These are phyloP conservation scores for Agrilus biguttatus DNA, from an alignment of 2,888 invertebrate species.

Conservation along the genomic window DNA sequence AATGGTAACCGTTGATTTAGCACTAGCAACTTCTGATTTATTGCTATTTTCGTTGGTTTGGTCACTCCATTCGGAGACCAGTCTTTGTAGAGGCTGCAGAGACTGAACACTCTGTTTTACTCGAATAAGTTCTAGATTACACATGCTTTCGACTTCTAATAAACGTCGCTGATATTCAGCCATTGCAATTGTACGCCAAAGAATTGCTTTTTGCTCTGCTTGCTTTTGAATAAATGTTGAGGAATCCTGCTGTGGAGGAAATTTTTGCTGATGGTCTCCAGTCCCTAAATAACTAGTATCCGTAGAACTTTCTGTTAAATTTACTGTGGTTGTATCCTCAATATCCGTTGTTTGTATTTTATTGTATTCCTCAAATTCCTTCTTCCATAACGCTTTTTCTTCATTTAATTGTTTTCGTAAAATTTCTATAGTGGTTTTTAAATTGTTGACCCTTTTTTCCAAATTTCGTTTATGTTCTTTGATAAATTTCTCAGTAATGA, in stretches of 20 bases:
- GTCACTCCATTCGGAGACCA: conserved; percentile 24
- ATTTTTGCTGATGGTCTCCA: no score
- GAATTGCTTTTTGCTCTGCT: conserved; percentile 18
- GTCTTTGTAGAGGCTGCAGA: conserved; percentile 24
- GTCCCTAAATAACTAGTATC: no score
- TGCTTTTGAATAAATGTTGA: conserved; percentile 11
- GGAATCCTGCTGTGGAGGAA: no score
- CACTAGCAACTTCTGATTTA: no score
- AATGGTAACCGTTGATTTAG: no score
- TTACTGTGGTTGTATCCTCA: neutral
- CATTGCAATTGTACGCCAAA: conserved; percentile 22
- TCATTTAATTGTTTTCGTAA: conserved; percentile 19
- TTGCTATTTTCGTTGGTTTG: neutral
- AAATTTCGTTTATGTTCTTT: conserved; percentile 13
- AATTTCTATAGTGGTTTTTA: conserved; percentile 18
- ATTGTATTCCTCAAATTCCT: conserved; percentile 19
- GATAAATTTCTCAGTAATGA: neutral
- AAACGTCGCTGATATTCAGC: conserved; percentile 25
- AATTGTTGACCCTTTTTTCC: conserved; percentile 17
- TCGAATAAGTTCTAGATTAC: conserved; percentile 26
- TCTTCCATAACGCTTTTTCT: conserved; percentile 24
- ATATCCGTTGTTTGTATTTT: neutral
- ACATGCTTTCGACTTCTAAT: conserved; percentile 28
- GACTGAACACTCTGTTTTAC: conserved; percentile 24
- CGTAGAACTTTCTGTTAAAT: conserved; percentile 20